phyloP scores from a whole-genome alignment of 2,797 vertebrate species.

The Okamejei kenojei region DNA sequence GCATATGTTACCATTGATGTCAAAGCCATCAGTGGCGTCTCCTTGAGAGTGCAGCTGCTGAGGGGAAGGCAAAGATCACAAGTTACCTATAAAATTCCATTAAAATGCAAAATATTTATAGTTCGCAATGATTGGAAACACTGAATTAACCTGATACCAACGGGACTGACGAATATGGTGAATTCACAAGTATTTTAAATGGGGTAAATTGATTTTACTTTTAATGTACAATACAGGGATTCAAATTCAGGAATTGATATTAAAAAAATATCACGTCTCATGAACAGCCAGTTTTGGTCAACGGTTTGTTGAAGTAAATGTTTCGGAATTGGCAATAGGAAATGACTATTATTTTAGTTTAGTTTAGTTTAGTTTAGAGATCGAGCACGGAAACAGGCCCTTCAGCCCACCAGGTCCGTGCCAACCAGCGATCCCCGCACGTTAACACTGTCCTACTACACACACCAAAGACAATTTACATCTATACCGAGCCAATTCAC shows the following conservation, averaged over 20 bases:
- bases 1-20: conserved; percentile 12
- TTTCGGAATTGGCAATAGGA: not conserved
- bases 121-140: not conserved
- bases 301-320: not conserved
- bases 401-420: no score
- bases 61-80: not conserved
- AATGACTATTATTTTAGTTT: not conserved
- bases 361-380: no score
- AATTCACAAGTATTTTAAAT: not conserved
- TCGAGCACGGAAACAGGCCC: no score
- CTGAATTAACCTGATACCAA: not conserved
- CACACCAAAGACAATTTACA: no score
- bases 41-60: not conserved
- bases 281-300: no score
- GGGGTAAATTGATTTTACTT: not conserved
- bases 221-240: not conserved
- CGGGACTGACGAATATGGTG: not conserved
- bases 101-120: not conserved
- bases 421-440: no score
- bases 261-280: not conserved
- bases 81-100: not conserved
- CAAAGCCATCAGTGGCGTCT: not conserved
- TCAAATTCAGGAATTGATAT: not conserved
- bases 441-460: no score
- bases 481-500: no score